Percentiles rank a stretch among this genome's conserved stretches.
phyloP scores from a whole-genome alignment of 2,797 vertebrate genomes.

The Artibeus lituratus region DNA sequence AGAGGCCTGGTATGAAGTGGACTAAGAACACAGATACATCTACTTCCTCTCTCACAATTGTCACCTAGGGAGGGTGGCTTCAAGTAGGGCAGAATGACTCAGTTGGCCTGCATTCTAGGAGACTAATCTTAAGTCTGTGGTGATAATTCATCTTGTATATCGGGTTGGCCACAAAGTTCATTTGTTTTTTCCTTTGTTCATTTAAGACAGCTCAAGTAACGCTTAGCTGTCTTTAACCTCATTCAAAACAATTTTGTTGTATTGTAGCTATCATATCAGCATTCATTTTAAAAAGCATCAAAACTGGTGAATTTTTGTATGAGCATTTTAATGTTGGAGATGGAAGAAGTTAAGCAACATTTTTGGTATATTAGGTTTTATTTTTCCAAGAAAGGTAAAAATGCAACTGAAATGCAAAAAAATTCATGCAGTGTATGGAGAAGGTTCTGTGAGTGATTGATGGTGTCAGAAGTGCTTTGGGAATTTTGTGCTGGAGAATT shows the following conservation, averaged over 20 bases:
- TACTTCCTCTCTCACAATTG: accelerated
- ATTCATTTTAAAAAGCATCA: not conserved
- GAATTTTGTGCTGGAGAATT: too few species aligned
- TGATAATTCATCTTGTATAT: not conserved
- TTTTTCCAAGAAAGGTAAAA: not conserved
- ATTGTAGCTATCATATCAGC: not conserved
- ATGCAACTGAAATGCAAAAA: not conserved
- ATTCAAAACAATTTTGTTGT: not conserved
- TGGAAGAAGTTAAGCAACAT: not conserved
- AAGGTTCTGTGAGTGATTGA: not conserved
- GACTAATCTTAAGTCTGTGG: not conserved
- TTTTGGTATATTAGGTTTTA: not conserved
- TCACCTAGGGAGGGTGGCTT: accelerated
- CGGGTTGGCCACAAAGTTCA: not conserved
- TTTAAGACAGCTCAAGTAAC: not conserved
- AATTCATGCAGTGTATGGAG: not conserved
- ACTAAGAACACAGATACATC: too few species aligned
- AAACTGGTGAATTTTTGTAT: not conserved
- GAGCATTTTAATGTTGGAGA: not conserved
- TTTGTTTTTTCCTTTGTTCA: not conserved
- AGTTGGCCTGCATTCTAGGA: not conserved
- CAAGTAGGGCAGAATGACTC: too few species aligned
- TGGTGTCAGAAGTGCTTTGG: not conserved
- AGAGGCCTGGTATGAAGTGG: not conserved
- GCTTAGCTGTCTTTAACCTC: not conserved